These are phyloP conservation scores for Alcedo quadribrachys DNA, from an alignment of 2,797 vertebrate genomes.

Conservation along the genomic window DNA sequence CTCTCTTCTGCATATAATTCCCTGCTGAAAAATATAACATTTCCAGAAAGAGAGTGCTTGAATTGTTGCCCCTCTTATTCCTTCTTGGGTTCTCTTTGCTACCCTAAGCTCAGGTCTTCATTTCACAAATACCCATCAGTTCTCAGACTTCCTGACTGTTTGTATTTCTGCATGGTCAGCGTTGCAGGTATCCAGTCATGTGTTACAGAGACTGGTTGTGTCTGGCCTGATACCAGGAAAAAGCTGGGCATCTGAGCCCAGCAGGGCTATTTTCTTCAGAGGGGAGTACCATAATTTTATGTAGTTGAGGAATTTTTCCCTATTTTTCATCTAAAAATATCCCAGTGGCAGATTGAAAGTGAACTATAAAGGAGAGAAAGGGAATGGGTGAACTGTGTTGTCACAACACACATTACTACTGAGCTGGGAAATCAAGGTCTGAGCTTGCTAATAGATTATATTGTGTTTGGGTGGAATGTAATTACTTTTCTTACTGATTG, in stretches of 20 bases:
- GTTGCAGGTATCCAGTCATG: neutral
- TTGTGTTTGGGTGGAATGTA: fast-evolving
- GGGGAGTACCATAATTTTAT: neutral
- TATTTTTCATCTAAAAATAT: neutral
- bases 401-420: neutral
- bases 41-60: neutral
- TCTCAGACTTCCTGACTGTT: neutral
- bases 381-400: neutral
- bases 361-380: neutral
- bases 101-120: neutral
- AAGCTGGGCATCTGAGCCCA: neutral
- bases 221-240: neutral
- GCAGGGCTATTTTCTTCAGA: neutral
- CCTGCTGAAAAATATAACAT: neutral
- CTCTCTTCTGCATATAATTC: neutral
- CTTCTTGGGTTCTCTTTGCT: neutral
- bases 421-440: neutral
- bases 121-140: neutral
- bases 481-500: neutral
- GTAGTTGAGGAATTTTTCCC: neutral
- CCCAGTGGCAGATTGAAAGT: neutral
- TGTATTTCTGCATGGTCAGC: neutral
- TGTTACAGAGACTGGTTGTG: neutral
- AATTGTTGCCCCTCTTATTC: neutral
- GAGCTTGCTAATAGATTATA: neutral